phyloP scores from a whole-genome alignment of 1,140 invertebrate genomes.

The Drosophila parvula region DNA sequence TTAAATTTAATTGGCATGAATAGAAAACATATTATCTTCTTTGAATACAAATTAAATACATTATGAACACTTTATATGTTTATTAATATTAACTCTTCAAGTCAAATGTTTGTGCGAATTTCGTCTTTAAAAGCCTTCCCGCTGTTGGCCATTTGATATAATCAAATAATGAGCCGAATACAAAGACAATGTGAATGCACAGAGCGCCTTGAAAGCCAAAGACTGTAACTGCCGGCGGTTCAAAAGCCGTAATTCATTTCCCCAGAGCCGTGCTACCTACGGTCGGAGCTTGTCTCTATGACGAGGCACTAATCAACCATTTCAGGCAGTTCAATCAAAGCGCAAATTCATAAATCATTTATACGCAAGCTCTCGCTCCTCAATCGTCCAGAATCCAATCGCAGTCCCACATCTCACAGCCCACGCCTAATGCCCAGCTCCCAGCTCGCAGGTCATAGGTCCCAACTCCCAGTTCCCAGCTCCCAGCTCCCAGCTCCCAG shows the following conservation, averaged over 20 bases:
- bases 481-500: constrained; percentile 19
- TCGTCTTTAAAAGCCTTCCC: constrained; percentile 6
- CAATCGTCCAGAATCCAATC: constrained; percentile 12
- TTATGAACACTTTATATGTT: too few species aligned
- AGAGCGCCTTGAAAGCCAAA: constrained; percentile 21
- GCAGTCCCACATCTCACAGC: constrained; percentile 10
- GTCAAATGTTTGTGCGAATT: neutral
- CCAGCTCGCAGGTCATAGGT: constrained; percentile 3
- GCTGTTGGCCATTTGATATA: constrained; percentile 28
- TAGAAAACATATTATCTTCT: neutral
- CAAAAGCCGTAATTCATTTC: constrained; percentile 66
- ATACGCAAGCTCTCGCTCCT: constrained; percentile 65
- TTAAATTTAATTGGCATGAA: constrained; percentile 6
- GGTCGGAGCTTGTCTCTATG: constrained; percentile 53
- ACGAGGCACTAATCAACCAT: constrained; percentile 79
- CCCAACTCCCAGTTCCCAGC: neutral
- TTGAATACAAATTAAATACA: too few species aligned
- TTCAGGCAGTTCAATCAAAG: constrained; percentile 77
- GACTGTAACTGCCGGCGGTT: constrained; percentile 27
- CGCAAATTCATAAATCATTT: constrained; percentile 81
- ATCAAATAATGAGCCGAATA: constrained; percentile 58
- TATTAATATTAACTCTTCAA: neutral
- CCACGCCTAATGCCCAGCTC: constrained; percentile 6
- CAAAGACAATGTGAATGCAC: constrained; percentile 29
- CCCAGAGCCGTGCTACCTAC: constrained; percentile 46